phyloP scores from a whole-genome alignment of 2,113 vertebrate species.

The Festucalex cinctus region DNA sequence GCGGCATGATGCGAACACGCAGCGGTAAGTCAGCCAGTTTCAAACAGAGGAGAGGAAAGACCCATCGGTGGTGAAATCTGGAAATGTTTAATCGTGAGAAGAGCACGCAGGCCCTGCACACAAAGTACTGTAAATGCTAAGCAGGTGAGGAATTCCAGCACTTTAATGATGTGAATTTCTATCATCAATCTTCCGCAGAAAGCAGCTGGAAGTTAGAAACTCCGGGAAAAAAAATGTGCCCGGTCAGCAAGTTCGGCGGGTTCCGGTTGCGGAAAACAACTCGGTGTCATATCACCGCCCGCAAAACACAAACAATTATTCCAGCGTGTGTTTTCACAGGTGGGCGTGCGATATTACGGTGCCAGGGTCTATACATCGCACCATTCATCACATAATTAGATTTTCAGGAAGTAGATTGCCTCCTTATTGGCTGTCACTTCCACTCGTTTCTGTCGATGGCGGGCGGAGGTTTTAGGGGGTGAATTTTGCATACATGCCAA shows the following conservation, averaged over 20 bases:
- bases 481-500: conserved; percentile 44
- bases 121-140: conserved; percentile 61
- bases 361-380: conserved; percentile 53
- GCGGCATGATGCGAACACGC: background rate
- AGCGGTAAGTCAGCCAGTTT: background rate
- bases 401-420: conserved; percentile 54
- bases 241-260: conserved; percentile 4
- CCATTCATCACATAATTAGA: conserved; percentile 65
- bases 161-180: conserved; percentile 42
- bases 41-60: background rate
- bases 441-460: conserved; percentile 37
- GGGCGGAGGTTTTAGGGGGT: conserved; percentile 22
- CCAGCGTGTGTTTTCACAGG: conserved; percentile 42
- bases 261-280: conserved; percentile 24
- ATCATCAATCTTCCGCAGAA: conserved; percentile 41
- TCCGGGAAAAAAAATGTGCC: background rate
- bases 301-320: conserved; percentile 60
- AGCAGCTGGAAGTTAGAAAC: conserved; percentile 6
- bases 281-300: conserved; percentile 1
- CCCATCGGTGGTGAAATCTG: conserved; percentile 31
- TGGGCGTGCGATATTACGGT: conserved; percentile 48
- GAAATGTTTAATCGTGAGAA: conserved; percentile 50
- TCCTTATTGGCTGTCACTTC: conserved; percentile 63
- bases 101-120: conserved; percentile 18
- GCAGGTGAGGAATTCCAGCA: conserved; percentile 51